A percentile compares a stretch with the other conserved stretches of the same genome.
phyloP scores from a whole-genome alignment of 2,888 invertebrate species.

The Podotricha telesiphe region DNA sequence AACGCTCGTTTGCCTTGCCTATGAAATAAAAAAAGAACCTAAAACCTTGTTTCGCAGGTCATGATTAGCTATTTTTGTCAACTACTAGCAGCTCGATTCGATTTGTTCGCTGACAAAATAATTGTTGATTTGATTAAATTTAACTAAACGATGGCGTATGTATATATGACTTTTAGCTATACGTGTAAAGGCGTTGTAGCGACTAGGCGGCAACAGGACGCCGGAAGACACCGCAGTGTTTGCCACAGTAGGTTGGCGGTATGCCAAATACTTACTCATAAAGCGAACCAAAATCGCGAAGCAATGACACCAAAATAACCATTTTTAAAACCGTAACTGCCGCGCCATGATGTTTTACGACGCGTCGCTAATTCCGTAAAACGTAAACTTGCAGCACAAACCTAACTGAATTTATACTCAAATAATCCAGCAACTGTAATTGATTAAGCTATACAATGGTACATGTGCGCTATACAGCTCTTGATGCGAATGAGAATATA shows the following conservation, averaged over 20 bases:
- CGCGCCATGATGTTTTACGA: conserved; percentile 30
- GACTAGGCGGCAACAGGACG: conserved; percentile 51
- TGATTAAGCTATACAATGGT: not conserved
- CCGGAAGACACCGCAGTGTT: conserved; percentile 56
- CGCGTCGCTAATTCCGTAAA: conserved; percentile 24
- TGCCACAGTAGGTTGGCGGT: conserved; percentile 55
- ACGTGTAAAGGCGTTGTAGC: conserved; percentile 5
- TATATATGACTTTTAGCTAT: too few species aligned
- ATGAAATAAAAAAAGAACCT: too few species aligned
- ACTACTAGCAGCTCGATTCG: too few species aligned
- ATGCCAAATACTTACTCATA: conserved; percentile 58
- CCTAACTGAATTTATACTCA: conserved; percentile 22
- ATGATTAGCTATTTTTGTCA: too few species aligned
- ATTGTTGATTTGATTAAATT: too few species aligned
- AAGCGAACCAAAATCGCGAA: conserved; percentile 47
- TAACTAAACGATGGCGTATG: too few species aligned
- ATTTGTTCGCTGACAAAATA: too few species aligned
- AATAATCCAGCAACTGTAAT: not conserved
- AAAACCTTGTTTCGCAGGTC: too few species aligned
- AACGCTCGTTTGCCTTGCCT: too few species aligned
- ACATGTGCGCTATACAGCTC: conserved; percentile 15
- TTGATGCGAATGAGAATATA: conserved; percentile 35
- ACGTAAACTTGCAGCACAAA: conserved; percentile 15
- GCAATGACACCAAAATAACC: conserved; percentile 41
- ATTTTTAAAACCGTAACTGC: conserved; percentile 32